Percentiles rank a stretch among this genome's conserved stretches.
phyloP scores from a whole-genome alignment of 1,140 invertebrate genomes.

The Drosophila sulfurigaster region DNA sequence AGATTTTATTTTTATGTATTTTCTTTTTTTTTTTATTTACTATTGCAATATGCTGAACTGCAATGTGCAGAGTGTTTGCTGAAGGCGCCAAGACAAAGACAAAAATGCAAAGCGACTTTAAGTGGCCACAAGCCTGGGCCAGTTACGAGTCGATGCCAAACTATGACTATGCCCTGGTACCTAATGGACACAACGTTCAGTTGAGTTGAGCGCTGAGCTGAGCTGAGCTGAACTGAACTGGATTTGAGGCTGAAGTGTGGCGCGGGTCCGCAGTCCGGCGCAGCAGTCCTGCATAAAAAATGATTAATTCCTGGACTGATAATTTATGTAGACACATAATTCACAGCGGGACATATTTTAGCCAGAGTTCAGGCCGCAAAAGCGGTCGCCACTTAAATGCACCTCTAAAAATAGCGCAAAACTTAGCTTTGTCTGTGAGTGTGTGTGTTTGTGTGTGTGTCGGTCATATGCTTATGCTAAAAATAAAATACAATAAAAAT shows the following conservation, averaged over 20 bases:
- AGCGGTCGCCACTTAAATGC: constrained; percentile 76
- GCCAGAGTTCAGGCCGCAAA: constrained; percentile 73
- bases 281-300: constrained; percentile 76
- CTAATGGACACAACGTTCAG: constrained; percentile 61
- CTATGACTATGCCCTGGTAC: constrained; percentile 50
- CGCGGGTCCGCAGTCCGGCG: background rate
- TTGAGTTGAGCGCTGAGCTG: constrained; percentile 9
- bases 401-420: constrained; percentile 75
- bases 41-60: constrained; percentile 28
- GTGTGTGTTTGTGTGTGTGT: constrained; percentile 46
- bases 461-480: constrained; percentile 76
- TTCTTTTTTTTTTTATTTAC: too few relatives aligned
- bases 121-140: constrained; percentile 57
- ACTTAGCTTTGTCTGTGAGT: constrained; percentile 13
- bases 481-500: constrained; percentile 71
- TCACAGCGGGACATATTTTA: constrained; percentile 81
- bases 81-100: constrained; percentile 64
- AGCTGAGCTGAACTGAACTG: constrained; percentile 3
- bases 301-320: constrained; percentile 81
- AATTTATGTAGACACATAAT: constrained; percentile 84
- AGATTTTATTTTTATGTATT: constrained; percentile 18
- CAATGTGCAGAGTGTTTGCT: background rate
- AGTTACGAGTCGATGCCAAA: constrained; percentile 27
- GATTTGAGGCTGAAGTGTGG: constrained; percentile 4
- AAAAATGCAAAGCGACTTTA: constrained; percentile 70